Evolutionary conservation across 2,797 vertebrate genomes (phyloP).

Genomic region (Odontamblyopus lacepedii): DNA sequence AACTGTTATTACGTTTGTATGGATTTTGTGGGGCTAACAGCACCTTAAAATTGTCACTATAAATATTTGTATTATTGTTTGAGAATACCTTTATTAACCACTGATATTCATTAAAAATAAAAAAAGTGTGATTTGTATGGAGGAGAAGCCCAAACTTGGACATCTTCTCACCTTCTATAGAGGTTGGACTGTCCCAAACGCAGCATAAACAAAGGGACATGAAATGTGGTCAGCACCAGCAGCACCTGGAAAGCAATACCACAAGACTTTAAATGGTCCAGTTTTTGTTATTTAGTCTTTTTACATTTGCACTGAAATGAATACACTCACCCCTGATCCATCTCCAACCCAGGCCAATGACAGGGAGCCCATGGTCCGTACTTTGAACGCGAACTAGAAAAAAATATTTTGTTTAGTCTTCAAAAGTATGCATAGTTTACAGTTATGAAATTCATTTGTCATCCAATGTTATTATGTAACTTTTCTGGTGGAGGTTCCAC

Average conservation of each 20-base stretch:
- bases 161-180: conserved; percentile 87
- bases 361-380: conserved; percentile 84
- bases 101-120: neutral
- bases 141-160: neutral
- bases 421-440: neutral
- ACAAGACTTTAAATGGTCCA: neutral
- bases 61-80: neutral
- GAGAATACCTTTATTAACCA: too few relatives aligned
- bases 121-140: neutral
- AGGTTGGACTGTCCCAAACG: conserved; percentile 89
- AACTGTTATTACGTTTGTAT: too few relatives aligned
- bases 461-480: neutral
- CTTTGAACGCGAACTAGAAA: conserved; percentile 84
- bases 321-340: conserved; percentile 86
- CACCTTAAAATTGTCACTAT: neutral
- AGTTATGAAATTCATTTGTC: neutral
- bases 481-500: neutral
- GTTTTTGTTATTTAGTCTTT: neutral
- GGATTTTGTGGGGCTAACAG: too few relatives aligned
- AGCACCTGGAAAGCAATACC: conserved; percentile 80
- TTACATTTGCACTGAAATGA: neutral
- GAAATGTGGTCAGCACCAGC: conserved; percentile 90
- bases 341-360: conserved; percentile 94
- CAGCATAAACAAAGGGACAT: conserved; percentile 86
- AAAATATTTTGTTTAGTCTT: neutral